Evolutionary conservation across 2,113 vertebrate genomes (phyloP).

Genomic region (Gulo gulo): DNA sequence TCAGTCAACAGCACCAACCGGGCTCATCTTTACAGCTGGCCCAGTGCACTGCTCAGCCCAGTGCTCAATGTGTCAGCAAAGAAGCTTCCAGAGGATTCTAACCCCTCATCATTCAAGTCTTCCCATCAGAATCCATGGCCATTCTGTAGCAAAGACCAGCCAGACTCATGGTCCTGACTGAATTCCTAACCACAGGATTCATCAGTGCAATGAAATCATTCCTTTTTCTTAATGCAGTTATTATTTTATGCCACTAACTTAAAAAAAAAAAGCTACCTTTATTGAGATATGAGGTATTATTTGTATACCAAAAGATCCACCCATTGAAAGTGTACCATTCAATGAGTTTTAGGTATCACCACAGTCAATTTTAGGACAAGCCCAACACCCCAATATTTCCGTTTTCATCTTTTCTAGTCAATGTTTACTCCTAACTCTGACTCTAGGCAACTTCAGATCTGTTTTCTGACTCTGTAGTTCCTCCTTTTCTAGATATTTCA

Average conservation of each 20-base stretch:
- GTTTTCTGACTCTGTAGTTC: not conserved
- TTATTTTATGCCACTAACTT: not conserved
- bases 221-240: not conserved
- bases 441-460: not conserved
- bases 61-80: not conserved
- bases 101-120: not conserved
- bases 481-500: not conserved
- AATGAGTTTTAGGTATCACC: not conserved
- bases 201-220: not conserved
- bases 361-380: not conserved
- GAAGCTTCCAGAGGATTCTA: not conserved
- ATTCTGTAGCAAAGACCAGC: not conserved
- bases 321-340: not conserved
- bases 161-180: fast-evolving
- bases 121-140: not conserved
- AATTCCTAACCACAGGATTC: not conserved
- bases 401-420: not conserved
- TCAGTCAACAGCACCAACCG: not conserved
- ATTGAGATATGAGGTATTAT: not conserved
- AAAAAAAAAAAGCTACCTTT: not conserved
- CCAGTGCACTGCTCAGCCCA: not conserved
- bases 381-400: not conserved
- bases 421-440: not conserved
- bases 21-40: too few species aligned
- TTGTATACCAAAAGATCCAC: not conserved